Conservation (phyloP, 2,797 vertebrate species). For the Chelidonichthys spinosus region DNA sequence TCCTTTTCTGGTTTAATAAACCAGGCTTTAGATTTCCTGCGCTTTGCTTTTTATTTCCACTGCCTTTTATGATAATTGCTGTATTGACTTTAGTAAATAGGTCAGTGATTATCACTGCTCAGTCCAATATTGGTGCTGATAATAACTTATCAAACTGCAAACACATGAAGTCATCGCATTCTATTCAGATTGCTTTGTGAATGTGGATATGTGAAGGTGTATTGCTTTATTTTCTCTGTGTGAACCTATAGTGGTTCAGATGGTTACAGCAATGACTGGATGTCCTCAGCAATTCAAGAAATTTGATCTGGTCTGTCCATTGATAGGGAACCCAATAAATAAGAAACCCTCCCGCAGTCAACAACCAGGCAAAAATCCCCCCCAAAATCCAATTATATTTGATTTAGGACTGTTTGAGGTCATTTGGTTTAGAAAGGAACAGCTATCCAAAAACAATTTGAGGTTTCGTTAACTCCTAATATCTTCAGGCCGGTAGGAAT, state of each 20-base stretch:
- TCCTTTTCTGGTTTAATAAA: constrained; percentile 65
- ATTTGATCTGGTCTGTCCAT: not conserved
- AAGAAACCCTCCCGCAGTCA: not conserved
- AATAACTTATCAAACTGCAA: constrained; percentile 82
- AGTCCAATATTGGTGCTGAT: constrained; percentile 63
- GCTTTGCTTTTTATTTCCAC: constrained; percentile 50
- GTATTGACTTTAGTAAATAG: constrained; percentile 80
- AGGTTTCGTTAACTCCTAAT: not conserved
- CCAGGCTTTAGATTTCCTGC: constrained; percentile 64
- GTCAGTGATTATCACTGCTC: constrained; percentile 71
- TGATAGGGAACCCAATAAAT: not conserved
- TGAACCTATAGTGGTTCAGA: not conserved
- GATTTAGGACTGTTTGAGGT: not conserved
- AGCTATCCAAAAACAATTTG: constrained; percentile 4
- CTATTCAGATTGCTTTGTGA: constrained; percentile 50
- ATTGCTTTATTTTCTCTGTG: constrained; percentile 29
- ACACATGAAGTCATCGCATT: constrained; percentile 75
- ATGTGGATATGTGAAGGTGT: constrained; percentile 42
- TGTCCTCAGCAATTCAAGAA: not conserved
- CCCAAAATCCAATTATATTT: not conserved
- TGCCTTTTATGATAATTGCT: constrained; percentile 61
- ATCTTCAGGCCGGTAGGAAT: not conserved
- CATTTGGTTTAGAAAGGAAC: not conserved
- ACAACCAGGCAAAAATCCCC: not conserved
- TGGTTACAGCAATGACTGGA: not conserved